Evolutionary conservation across 2,113 vertebrate genomes (phyloP), one percentile per base, ranked within the genome.

Genomic region (Larimichthys crocea): DNA sequence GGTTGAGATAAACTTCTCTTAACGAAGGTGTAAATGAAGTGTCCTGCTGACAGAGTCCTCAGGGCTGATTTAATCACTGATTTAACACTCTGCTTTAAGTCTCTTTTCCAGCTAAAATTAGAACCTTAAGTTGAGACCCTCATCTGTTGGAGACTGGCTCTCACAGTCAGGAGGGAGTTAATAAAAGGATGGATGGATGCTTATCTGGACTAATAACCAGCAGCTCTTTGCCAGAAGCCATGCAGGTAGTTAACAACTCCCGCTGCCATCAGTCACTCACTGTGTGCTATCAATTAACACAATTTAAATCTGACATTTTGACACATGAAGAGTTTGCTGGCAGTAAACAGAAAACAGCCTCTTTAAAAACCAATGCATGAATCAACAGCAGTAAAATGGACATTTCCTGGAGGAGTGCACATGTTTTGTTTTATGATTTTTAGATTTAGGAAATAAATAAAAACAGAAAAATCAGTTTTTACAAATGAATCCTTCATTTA

Each of bases 41-140:
- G 52, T 20, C 44, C 56, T 35, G 42, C n/a, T 44, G 22, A 60
- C 49, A 24, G 3, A 60, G 61, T 50, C 16, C 40, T 35, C 6
- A 29, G 42, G 53, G 46, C 42, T 63, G 61, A 76, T 82, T 82
- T 66, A 76, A 62, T 88, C 60, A 65, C 65, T 44, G 29, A 24
- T 46, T 48, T 59, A 53, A 46, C 64, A 17, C 57, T 57, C 22
- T 62, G 24, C 15, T 55, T 24, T 70, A 79, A 84, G 64, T 74
- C 79, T 59, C 22, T 79, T 88, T 79, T 11, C 55, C 26, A n/a
- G 71, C 62, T 87, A 82, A 64, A 63, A 57, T 70, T 86, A 88
- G 80, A 73, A 9, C n/a, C 59, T 68, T 79, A 83, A 76, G 64
- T 44, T 53, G 73, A 83, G 67, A 72, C 76, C 79, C 79, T 73